Percentiles rank a stretch among this genome's conserved stretches.
phyloP scores from a whole-genome alignment of 1,140 invertebrate species.

The Zaprionus ornatus region DNA sequence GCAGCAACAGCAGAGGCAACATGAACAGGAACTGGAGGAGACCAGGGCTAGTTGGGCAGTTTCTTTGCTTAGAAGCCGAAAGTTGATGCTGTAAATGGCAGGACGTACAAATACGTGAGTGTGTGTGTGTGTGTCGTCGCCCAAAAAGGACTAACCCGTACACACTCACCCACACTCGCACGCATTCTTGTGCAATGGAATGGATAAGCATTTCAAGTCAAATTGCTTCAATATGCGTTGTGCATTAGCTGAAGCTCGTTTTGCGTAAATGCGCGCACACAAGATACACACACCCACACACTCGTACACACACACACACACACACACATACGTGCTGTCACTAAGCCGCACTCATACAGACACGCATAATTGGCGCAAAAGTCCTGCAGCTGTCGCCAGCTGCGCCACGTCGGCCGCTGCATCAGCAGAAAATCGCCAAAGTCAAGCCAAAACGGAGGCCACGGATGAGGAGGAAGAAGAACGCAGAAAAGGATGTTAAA shows the following conservation, averaged over 20 bases:
- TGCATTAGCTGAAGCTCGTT: constrained; percentile 73
- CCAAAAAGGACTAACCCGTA: constrained; percentile 9
- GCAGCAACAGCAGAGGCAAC: background rate
- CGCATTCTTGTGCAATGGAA: constrained; percentile 54
- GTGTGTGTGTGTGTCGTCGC: background rate
- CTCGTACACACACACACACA: background rate
- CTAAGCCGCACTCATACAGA: constrained; percentile 3
- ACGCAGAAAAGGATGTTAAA: constrained; percentile 10
- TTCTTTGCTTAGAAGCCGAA: constrained; percentile 59
- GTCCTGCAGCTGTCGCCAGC: constrained; percentile 66
- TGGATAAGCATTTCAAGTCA: constrained; percentile 68
- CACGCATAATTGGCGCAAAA: constrained; percentile 67
- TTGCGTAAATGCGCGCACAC: constrained; percentile 70
- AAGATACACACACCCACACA: constrained; percentile 11
- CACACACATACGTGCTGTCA: constrained; percentile 13
- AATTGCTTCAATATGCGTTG: constrained; percentile 79
- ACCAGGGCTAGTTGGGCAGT: constrained; percentile 30
- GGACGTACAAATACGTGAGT: constrained; percentile 31
- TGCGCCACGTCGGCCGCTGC: constrained; percentile 66
- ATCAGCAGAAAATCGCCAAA: constrained; percentile 67
- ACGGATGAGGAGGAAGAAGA: background rate
- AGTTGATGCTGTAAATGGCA: constrained; percentile 57
- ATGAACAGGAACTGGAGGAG: background rate
- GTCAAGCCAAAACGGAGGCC: constrained; percentile 2
- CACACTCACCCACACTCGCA: constrained; percentile 17